These are phyloP conservation scores for Diaperis boleti DNA, from an alignment of 2,888 invertebrate species.

Conservation along the genomic window DNA sequence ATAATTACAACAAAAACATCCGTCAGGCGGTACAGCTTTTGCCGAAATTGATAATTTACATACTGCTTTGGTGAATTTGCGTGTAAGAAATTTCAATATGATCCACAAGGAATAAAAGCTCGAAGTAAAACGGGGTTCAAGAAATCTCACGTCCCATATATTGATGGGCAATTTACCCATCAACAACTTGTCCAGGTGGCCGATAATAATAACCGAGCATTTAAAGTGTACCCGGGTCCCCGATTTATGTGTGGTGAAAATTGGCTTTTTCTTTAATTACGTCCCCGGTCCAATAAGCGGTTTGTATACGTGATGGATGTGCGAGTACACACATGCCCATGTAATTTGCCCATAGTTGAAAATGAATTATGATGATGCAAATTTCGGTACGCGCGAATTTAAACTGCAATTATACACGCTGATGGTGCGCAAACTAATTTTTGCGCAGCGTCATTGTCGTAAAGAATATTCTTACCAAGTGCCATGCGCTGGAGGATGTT, in stretches of 20 bases:
- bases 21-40: conserved; percentile 2
- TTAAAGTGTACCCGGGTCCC: conserved; percentile 35
- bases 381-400: conserved; percentile 52
- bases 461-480: conserved; percentile 13
- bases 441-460: conserved; percentile 47
- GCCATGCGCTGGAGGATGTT: conserved; percentile 34
- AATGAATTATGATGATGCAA: conserved; percentile 58
- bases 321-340: conserved; percentile 45
- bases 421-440: conserved; percentile 49
- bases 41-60: conserved; percentile 32
- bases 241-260: conserved; percentile 47
- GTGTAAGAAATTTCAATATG: conserved; percentile 31
- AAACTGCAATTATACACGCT: conserved; percentile 52
- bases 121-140: conserved; percentile 19
- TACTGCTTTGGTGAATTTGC: conserved; percentile 26
- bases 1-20: conserved; percentile 16
- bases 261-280: conserved; percentile 45
- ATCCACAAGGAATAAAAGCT: conserved; percentile 21
- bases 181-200: conserved; percentile 41
- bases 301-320: conserved; percentile 39
- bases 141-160: conserved; percentile 39
- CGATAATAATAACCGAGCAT: conserved; percentile 35
- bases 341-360: conserved; percentile 51
- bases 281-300: conserved; percentile 34
- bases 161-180: conserved; percentile 39